Evolutionary conservation across 2,797 vertebrate genomes (phyloP).

Genomic region (Phaenicophaeus curvirostris): DNA sequence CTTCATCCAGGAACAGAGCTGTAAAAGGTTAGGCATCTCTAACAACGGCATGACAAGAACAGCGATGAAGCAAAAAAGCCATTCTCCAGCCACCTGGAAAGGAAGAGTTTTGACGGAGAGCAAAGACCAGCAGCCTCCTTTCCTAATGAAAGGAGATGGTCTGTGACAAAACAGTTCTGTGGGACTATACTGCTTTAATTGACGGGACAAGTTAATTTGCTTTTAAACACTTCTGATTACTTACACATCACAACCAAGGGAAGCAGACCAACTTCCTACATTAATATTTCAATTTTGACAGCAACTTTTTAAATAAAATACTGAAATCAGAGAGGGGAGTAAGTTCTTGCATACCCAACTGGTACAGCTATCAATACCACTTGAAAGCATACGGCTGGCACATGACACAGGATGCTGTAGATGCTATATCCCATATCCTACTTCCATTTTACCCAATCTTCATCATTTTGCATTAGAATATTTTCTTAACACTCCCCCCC

Average conservation of each 20-base stretch:
- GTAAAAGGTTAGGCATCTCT: background rate
- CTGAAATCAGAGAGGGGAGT: background rate
- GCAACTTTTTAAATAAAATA: background rate
- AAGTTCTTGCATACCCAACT: background rate
- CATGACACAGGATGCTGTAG: background rate
- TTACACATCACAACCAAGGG: background rate
- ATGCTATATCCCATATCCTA: background rate
- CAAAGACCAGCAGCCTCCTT: background rate
- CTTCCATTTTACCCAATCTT: background rate
- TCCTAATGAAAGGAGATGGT: accelerated
- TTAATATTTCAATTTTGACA: background rate
- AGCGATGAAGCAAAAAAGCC: background rate
- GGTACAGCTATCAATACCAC: background rate
- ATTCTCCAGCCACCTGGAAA: background rate
- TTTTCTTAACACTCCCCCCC: too few species aligned
- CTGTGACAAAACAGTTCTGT: background rate
- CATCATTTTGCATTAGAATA: background rate
- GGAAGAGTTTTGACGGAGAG: background rate
- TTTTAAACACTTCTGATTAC: background rate
- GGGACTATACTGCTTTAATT: background rate
- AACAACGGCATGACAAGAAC: background rate
- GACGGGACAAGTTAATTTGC: background rate
- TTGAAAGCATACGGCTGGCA: background rate
- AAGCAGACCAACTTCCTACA: background rate
- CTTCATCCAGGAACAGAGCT: slow-evolving; percentile 13